phyloP scores from a whole-genome alignment of 2,113 vertebrate species.

The Neolamprologus kungweensis region DNA sequence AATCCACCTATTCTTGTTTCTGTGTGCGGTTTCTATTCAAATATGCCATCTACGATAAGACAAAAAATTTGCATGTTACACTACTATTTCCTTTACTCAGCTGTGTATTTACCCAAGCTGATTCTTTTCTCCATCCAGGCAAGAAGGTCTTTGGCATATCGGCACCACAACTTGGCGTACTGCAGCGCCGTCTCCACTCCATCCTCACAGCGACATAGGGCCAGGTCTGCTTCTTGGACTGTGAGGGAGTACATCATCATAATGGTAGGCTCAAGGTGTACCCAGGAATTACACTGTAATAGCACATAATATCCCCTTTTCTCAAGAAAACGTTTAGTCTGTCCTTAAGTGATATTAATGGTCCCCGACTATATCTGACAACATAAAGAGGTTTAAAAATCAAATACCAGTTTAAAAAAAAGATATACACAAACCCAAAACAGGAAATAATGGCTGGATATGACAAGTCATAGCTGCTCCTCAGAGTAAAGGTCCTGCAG shows the following conservation, averaged over 20 bases:
- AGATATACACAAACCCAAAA: constrained; percentile 21
- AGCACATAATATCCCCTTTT: neutral
- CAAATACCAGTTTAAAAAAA: neutral
- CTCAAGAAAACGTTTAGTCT: neutral
- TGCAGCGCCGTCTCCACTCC: constrained; percentile 84
- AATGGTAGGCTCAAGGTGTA: constrained; percentile 5
- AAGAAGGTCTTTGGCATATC: constrained; percentile 87
- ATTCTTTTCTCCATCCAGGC: constrained; percentile 87
- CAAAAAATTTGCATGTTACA: neutral
- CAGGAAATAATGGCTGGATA: constrained; percentile 24
- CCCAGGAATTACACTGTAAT: neutral
- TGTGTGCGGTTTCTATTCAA: neutral
- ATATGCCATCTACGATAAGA: neutral
- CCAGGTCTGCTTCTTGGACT: constrained; percentile 81
- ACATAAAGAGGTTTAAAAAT: neutral
- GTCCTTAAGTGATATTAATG: neutral
- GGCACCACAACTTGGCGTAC: constrained; percentile 88
- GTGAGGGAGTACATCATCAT: constrained; percentile 69
- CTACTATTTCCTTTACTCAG: neutral
- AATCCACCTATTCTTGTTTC: neutral
- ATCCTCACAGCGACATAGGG: constrained; percentile 75
- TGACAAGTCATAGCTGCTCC: constrained; percentile 13
- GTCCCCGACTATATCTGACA: neutral
- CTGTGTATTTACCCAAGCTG: constrained; percentile 71
- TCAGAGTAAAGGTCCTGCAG: neutral